A percentile compares a stretch with the other conserved stretches of the same genome.
Conservation (phyloP, 2,797 vertebrate species). For the Macroramphosus scolopax region DNA sequence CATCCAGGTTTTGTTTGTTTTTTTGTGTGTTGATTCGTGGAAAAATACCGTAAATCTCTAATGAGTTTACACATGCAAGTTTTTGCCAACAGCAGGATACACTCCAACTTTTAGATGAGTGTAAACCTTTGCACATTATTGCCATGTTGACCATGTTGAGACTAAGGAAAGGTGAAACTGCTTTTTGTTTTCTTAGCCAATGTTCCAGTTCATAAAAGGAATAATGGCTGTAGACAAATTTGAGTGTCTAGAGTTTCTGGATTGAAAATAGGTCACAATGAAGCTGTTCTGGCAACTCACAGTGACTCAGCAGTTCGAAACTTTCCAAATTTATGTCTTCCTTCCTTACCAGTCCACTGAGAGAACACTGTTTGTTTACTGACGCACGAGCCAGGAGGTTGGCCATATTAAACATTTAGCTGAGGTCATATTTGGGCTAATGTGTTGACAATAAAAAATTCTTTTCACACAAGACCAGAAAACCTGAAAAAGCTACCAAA, state of each 20-base stretch:
- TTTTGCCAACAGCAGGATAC: too few relatives aligned
- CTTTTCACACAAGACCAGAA: neutral
- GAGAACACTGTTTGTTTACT: conserved; percentile 32
- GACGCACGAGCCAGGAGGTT: conserved; percentile 22
- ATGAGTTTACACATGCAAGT: too few relatives aligned
- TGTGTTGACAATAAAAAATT: neutral
- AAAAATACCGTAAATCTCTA: too few relatives aligned
- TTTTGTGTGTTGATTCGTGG: too few relatives aligned
- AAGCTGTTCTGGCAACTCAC: conserved; percentile 16
- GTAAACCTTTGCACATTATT: too few relatives aligned
- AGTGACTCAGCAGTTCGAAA: conserved; percentile 57
- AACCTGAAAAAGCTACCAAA: neutral
- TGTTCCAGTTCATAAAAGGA: too few relatives aligned
- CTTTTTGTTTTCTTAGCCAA: too few relatives aligned
- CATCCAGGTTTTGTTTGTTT: too few relatives aligned
- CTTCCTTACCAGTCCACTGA: neutral
- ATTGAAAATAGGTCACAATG: neutral
- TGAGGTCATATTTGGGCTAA: neutral
- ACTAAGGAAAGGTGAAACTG: too few relatives aligned
- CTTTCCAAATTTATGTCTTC: conserved; percentile 7
- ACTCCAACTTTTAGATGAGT: too few relatives aligned
- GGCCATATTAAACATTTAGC: conserved; percentile 2
- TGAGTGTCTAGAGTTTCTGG: neutral
- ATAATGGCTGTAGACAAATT: neutral
- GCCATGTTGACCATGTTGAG: too few relatives aligned